These are phyloP conservation scores for Neopipo cinnamomea DNA, from an alignment of 2,113 vertebrate species.

Conservation along the genomic window DNA sequence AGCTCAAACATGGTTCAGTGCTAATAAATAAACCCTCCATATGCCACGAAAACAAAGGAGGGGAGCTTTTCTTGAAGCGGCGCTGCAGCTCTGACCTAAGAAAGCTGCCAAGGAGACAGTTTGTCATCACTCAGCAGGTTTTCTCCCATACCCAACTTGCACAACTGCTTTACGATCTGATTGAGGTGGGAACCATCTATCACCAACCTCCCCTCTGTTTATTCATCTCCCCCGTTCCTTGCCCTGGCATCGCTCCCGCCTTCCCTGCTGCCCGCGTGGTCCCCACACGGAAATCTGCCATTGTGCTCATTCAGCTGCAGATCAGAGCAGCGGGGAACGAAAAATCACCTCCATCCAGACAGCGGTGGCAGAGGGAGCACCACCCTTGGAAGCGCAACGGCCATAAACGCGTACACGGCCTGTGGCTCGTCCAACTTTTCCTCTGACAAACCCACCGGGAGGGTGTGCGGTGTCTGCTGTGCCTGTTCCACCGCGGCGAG, in stretches of 20 bases:
- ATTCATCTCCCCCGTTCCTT: not conserved
- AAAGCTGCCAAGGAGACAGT: not conserved
- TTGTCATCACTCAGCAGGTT: not conserved
- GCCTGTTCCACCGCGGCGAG: not conserved
- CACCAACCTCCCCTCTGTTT: not conserved
- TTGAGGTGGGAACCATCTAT: not conserved
- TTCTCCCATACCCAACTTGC: not conserved
- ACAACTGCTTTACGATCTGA: not conserved
- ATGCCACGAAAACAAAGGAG: not conserved
- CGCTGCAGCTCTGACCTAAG: not conserved
- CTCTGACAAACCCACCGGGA: not conserved
- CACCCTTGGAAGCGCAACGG: not conserved
- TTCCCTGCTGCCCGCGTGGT: not conserved
- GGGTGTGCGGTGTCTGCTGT: not conserved
- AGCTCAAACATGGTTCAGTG: not conserved
- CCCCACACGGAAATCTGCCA: not conserved
- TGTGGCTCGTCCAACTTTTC: not conserved
- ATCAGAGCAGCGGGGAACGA: not conserved
- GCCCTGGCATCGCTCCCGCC: not conserved
- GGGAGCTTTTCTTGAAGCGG: not conserved
- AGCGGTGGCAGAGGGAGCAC: not conserved
- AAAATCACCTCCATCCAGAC: not conserved
- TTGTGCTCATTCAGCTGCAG: not conserved
- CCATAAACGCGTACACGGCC: accelerated
- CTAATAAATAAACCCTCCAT: not conserved